Evolutionary conservation across 2,113 vertebrate species (phyloP), one percentile per base, ranked within the genome.

Genomic region (Bungarus multicinctus): DNA sequence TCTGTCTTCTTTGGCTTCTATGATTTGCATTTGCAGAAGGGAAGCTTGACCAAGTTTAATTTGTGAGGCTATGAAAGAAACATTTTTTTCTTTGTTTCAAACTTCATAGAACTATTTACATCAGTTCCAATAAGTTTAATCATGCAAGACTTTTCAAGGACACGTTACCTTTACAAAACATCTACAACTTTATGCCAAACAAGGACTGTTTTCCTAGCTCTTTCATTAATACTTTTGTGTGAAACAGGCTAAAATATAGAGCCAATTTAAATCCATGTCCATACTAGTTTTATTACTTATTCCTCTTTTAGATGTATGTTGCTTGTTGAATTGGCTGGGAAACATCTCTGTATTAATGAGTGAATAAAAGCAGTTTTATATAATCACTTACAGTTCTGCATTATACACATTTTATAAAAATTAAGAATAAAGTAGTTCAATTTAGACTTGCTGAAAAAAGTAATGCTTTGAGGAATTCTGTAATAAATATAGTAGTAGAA

Each of bases 21-120:
- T 20, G 52, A 39, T 60, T 0, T 95, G 96, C 94, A 96, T 97
- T 95, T 96, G 93, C 93, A 97, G 92, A 88, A 85, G 95, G 93
- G 92, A 97, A 96, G 92, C 14, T 93, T 94, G 89, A 58, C 27
- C 25, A 53, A 34, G 89, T 92, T 95, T 96, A 94, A 96, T 95
- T 94, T 95, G 94, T 0, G 39, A 93, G 54, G 91, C 90, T 90
- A 89, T 92, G 95, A 86, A 90, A 93, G 60, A 94, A 89, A 53
- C 58, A 96, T 96, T 95, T 89, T 53, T 81, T 87, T 93, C 87
- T 90, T 94, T 47, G 54, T 93, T 52, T 89, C 52, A 90, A 90
- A 87, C 30, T 88, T 92, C 0, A n/a, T 57, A 95, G 47, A 93
- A 89, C 23, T 34, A 27, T 6, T 60, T 69, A 39, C 58, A 25